A percentile compares a stretch with the other conserved stretches of the same genome.
phyloP scores from a whole-genome alignment of 1,140 invertebrate species.

The Zelostemma sp. region DNA sequence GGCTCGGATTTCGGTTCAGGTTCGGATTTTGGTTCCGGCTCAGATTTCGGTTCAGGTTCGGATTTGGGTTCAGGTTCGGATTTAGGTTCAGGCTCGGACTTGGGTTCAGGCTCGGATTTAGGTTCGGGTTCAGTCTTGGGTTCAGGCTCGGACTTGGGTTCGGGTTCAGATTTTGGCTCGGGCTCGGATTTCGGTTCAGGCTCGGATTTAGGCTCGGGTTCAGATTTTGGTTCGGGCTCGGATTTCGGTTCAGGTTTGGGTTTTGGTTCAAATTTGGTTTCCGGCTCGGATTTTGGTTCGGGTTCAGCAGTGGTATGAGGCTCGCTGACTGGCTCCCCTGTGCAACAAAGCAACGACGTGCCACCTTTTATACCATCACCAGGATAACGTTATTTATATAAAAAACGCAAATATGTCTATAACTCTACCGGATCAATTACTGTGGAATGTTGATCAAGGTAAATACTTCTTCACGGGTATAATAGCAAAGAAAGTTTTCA shows the following conservation, averaged over 20 bases:
- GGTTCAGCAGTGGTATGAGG: slow-evolving; percentile 58
- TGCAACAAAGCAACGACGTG: slow-evolving; percentile 70
- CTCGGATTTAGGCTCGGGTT: slow-evolving; percentile 53
- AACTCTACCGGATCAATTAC: slow-evolving; percentile 9
- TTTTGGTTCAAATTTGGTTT: slow-evolving; percentile 51
- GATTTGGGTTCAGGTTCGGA: slow-evolving; percentile 65
- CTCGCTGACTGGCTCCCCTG: slow-evolving; percentile 65
- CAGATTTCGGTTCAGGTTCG: slow-evolving; percentile 64
- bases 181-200: slow-evolving; percentile 52
- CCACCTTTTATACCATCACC: slow-evolving; percentile 67
- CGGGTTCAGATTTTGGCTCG: slow-evolving; percentile 52
- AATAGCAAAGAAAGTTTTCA: no score
- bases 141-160: slow-evolving; percentile 54
- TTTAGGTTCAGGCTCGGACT: slow-evolving; percentile 67
- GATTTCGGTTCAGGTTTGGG: slow-evolving; percentile 52
- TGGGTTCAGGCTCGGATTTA: slow-evolving; percentile 62
- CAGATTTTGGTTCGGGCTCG: slow-evolving; percentile 55
- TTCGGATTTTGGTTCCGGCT: slow-evolving; percentile 68
- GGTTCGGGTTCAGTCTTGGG: slow-evolving; percentile 55
- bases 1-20: slow-evolving; percentile 66
- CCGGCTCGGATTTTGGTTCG: slow-evolving; percentile 53
- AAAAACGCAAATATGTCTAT: slow-evolving; percentile 12
- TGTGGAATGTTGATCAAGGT: neutral
- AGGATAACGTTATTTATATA: slow-evolving; percentile 41
- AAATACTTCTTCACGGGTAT: no score